These are phyloP conservation scores for Platorchestia sp. DNA, from an alignment of 1,140 invertebrate genomes.

Conservation along the genomic window DNA sequence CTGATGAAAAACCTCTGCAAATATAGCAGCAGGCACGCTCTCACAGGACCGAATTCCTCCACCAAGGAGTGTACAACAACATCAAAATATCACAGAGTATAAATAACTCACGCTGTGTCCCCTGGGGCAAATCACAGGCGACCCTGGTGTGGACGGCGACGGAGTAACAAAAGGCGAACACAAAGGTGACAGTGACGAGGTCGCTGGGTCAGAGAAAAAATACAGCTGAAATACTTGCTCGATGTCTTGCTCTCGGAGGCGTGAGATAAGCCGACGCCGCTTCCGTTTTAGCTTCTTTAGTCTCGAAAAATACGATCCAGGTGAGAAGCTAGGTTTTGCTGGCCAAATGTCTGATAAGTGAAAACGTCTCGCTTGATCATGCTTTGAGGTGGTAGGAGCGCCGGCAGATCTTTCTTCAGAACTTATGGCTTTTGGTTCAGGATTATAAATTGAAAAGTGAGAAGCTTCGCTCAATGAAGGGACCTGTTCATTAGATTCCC, in stretches of 20 bases:
- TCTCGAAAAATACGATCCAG: conserved; percentile 2
- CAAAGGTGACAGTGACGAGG: neutral
- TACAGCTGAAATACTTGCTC: conserved; percentile 60
- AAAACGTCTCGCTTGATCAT: neutral
- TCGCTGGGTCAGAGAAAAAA: conserved; percentile 58
- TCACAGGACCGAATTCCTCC: neutral
- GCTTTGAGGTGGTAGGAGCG: neutral
- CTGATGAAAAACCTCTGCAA: neutral
- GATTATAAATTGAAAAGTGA: neutral
- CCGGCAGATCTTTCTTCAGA: neutral
- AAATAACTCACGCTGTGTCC: neutral
- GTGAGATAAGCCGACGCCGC: conserved; percentile 58
- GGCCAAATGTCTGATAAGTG: neutral
- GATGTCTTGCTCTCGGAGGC: conserved; percentile 60
- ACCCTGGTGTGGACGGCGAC: neutral
- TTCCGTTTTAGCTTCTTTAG: conserved; percentile 56
- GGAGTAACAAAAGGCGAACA: conserved; percentile 27
- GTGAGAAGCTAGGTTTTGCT: neutral
- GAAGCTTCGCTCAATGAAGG: neutral
- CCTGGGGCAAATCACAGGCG: neutral
- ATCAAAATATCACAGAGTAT: neutral
- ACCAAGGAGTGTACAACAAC: neutral
- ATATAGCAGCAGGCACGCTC: neutral
- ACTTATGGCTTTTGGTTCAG: neutral
- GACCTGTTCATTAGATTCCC: neutral